Base-by-base conservation (phyloP, 2,888 invertebrate species). In the Drosophila emarginata region DNA sequence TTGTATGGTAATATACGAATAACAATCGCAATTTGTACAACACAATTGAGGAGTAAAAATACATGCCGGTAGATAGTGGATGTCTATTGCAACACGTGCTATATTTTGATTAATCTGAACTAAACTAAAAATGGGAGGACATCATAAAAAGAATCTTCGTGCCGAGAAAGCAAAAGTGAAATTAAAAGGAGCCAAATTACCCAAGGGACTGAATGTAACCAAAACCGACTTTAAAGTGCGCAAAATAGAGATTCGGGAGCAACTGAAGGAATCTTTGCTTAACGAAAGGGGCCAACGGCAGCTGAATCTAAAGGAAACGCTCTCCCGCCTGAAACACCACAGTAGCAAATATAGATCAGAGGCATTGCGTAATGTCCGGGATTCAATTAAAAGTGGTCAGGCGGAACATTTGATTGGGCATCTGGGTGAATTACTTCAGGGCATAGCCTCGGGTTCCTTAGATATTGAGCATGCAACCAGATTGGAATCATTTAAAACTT, bases 121-220 rank as follows among this genome's bases (percentile, higher is more conserved):
- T 28, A 28, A 28, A 6, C 6, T 5, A 28, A 28, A 6, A 45
- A 91, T 91, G 91, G 91, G 91, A 2, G 91, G 91, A 18, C 82
- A 90, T 65, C 95, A 96, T 88, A 95, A 95, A 89, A 97, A 96
- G 88, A 94, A 95, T 80, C 91, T 96, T 3, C 96, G 96, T 79
- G 94, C 95, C 0, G 98, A 98, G 91, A 98, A 97, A 89, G 94
- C 96, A 0, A 98, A 98, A 93, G 95, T 96, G 0, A 97, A 98
- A 90, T 91, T 98, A 36, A 98, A 97, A 92, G 94, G 94, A 18
- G 95, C 95, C 67, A 94, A 95, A 91, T 91, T 98, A 60, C 96
- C 96, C 0, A 98, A 97, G 93, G 97, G 97, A 6, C 94, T 95
- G 60, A 98, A 98, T 93, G 95, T 97, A 4, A 98, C 98, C 0